Evolutionary conservation across 1,140 invertebrate species (phyloP).

Genomic region (Heliothis virescens): DNA sequence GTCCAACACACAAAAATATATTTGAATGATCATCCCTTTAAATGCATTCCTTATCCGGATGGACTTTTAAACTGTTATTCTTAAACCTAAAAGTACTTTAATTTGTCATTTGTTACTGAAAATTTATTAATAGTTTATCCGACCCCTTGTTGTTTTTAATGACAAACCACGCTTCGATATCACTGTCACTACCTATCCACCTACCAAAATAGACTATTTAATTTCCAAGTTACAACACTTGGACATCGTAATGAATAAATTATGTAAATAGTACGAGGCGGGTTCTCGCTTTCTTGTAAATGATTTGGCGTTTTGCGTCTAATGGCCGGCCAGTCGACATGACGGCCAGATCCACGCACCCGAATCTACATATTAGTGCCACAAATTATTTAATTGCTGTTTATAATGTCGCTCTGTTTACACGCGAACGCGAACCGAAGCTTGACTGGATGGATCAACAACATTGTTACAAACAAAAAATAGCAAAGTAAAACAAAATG

Average conservation of each 20-base stretch:
- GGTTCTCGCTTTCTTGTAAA: conserved; percentile 85
- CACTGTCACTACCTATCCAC: no score
- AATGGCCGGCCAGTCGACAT: conserved; percentile 74
- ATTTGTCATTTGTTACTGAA: no score
- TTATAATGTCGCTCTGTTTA: conserved; percentile 66
- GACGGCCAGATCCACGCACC: conserved; percentile 67
- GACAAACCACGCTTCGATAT: no score
- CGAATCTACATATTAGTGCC: conserved; percentile 72
- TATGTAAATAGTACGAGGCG: conserved; percentile 83
- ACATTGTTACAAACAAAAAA: background rate
- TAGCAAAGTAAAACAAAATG: background rate
- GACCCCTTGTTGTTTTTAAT: no score
- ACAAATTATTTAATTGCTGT: conserved; percentile 83
- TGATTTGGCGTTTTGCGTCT: conserved; percentile 82
- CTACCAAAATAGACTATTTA: background rate
- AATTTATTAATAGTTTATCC: no score
- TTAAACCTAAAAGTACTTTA: no score
- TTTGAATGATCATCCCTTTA: no score
- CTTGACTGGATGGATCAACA: conserved; percentile 12
- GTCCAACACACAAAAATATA: no score
- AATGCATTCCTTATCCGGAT: no score
- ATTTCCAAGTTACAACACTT: conserved; percentile 66
- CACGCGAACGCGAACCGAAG: conserved; percentile 59
- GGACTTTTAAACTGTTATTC: no score
- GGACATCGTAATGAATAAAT: conserved; percentile 75